Base-by-base conservation (phyloP, 2,888 invertebrate species). In the Lasioglossum calceatum region DNA sequence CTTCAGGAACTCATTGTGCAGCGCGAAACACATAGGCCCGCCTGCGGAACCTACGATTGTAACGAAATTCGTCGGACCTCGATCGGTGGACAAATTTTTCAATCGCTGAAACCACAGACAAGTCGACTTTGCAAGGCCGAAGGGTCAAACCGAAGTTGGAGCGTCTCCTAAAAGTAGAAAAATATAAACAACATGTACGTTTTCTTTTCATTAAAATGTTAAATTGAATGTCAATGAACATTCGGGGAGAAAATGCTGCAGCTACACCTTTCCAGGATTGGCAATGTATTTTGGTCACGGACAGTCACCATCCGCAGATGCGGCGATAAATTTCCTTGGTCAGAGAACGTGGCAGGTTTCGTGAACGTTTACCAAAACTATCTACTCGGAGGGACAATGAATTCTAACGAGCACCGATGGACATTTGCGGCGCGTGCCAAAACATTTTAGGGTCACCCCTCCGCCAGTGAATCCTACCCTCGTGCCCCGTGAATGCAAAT, bases 1-100 rank as follows among this genome's bases (percentile, higher is more conserved):
- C 94, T 94, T 93, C 91, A 94, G 92, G 78, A 87, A 89, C 86
- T 91, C 91, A 93, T 93, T 94, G 93, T 93, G 82, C 82, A 10
- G 54, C 58, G 82, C 82, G 88, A 89, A 86, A 88, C 87, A 85
- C 81, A 79, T 42, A 42, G 84, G 84, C 87, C 82, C 81, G 81
- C 78, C 87, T 81, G 87, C 87, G 90, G 89, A 92, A 88, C 90
- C 89, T 75, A 77, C 91, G 89, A 92, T 92, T 91, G 88, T 90
- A 91, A 92, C 92, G 89, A 93, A 92, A 92, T 92, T 91, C 82
- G n/a, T 36, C 77, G 47, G 27, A 27, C 42, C 70, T 23, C 4
- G 64, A 32, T 32, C 32, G 64, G n/a, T 19, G 16, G 64, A 32
- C 16, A 32, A 32, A 36, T 64, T 32, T 64, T 16, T 64, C 64